phyloP scores from a whole-genome alignment of 1,140 invertebrate species.

The Sitophilus oryzae region DNA sequence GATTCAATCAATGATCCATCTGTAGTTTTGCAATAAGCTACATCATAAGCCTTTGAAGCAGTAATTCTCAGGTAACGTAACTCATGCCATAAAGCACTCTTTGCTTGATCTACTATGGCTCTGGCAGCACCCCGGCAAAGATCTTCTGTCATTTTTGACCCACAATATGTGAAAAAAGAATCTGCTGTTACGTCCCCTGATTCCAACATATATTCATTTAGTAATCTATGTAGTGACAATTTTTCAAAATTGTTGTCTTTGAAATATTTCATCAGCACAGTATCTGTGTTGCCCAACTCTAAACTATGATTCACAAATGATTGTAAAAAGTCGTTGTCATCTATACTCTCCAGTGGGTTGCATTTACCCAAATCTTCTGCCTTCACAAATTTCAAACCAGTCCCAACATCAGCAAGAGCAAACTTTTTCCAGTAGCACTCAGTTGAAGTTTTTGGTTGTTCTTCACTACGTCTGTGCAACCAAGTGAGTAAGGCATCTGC shows the following conservation, averaged over 20 bases:
- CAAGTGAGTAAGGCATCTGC: too few relatives aligned
- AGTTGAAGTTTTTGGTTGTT: conserved; percentile 28
- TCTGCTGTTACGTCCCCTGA: too few relatives aligned
- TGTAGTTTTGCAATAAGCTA: conserved; percentile 36
- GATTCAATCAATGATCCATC: conserved; percentile 35
- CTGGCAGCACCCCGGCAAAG: neutral
- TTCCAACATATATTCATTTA: too few relatives aligned
- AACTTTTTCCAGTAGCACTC: conserved; percentile 39
- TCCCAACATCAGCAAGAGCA: conserved; percentile 18
- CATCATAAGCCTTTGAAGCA: conserved; percentile 42
- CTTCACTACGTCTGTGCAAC: too few relatives aligned
- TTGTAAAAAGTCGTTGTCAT: too few relatives aligned
- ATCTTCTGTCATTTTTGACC: neutral
- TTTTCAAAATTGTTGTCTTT: too few relatives aligned
- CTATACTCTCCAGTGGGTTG: too few relatives aligned
- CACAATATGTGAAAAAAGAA: too few relatives aligned
- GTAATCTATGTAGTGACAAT: too few relatives aligned
- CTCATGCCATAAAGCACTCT: conserved; percentile 28
- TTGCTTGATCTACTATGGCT: neutral
- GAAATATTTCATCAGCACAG: neutral
- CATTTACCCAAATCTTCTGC: conserved; percentile 15
- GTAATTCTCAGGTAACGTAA: conserved; percentile 42
- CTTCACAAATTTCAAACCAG: conserved; percentile 24
- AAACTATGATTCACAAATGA: too few relatives aligned
- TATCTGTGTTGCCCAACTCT: neutral